Evolutionary conservation across 2,797 vertebrate species (phyloP), one percentile per base, ranked within the genome.

Genomic region (Morelia viridis): DNA sequence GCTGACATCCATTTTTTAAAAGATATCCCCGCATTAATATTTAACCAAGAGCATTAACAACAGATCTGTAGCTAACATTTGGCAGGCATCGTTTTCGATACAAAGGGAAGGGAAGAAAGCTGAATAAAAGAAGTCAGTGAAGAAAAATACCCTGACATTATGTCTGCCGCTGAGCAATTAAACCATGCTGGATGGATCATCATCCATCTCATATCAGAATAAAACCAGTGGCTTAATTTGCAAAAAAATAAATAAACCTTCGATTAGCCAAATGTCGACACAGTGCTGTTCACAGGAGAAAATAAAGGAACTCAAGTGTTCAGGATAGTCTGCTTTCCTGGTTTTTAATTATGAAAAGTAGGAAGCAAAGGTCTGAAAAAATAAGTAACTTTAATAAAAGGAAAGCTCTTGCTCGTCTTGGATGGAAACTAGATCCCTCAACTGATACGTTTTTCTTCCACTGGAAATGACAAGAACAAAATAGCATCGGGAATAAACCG

Each of bases 1-100:
- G 19, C 28, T 0, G 62, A 41, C 83, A 76, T 90, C 61, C 93
- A 88, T 10, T 12, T 86, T 93, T 94, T 92, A 96, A 95, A 93
- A 94, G 94, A 92, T 91, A 87, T 88, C 80, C 90, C 53, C 0
- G 76, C 92, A 94, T 98, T n/a, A 96, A 98, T 98, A 96, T 98
- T 97, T 97, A 95, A 98, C 93, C 10, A 1, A 5, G 3, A 61
- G 89, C 28, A 83, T 93, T 84, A 93, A 94, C 95, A 95, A 86
- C 88, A 83, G 94, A 96, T 85, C 94, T 93, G 15, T 68, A 85
- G 94, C 41, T 94, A 95, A 95, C 97, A 97, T 95, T 97, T 97
- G 97, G 97, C 95, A 96, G 95, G 94, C 95, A 95, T 53, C 94
- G 94, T 96, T 96, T 97, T 92, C 89, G 93, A 94, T 57, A 96